Conservation (phyloP, 2,113 vertebrate genomes). For the Muscicapa adusta region DNA sequence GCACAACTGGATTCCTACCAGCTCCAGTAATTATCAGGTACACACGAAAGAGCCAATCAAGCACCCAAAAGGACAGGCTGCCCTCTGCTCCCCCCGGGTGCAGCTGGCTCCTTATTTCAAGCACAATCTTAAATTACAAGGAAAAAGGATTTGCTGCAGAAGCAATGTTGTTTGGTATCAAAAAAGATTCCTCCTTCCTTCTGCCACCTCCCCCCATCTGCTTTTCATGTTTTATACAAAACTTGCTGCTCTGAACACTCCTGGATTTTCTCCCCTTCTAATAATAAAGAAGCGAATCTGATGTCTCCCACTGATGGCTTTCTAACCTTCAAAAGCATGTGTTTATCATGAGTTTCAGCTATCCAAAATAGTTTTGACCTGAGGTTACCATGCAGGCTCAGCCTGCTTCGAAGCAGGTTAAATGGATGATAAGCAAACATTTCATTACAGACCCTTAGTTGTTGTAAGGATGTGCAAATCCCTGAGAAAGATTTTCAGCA, state of each 20-base stretch:
- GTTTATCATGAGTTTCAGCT: constrained; percentile 74
- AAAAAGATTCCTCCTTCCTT: constrained; percentile 53
- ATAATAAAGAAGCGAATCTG: constrained; percentile 69
- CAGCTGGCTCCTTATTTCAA: constrained; percentile 60
- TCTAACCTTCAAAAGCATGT: constrained; percentile 71
- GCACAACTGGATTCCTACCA: constrained; percentile 26
- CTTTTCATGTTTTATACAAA: constrained; percentile 63
- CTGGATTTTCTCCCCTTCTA: constrained; percentile 50
- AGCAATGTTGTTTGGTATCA: constrained; percentile 59
- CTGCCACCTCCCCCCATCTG: constrained; percentile 54
- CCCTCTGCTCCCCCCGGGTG: constrained; percentile 44
- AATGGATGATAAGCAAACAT: constrained; percentile 74
- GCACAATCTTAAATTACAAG: constrained; percentile 61
- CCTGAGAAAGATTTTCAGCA: constrained; percentile 70
- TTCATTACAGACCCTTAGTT: constrained; percentile 65
- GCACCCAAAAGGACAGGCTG: constrained; percentile 55
- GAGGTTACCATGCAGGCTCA: constrained; percentile 70
- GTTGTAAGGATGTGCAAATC: constrained; percentile 67
- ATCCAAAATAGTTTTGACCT: constrained; percentile 79
- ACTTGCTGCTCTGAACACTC: constrained; percentile 45
- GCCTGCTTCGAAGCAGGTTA: constrained; percentile 64
- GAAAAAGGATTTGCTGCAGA: constrained; percentile 62
- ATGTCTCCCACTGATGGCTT: constrained; percentile 66
- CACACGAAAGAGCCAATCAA: constrained; percentile 49
- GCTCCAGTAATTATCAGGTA: constrained; percentile 55